phyloP scores from a whole-genome alignment of 2,888 invertebrate species.

The Pomacea canaliculata region DNA sequence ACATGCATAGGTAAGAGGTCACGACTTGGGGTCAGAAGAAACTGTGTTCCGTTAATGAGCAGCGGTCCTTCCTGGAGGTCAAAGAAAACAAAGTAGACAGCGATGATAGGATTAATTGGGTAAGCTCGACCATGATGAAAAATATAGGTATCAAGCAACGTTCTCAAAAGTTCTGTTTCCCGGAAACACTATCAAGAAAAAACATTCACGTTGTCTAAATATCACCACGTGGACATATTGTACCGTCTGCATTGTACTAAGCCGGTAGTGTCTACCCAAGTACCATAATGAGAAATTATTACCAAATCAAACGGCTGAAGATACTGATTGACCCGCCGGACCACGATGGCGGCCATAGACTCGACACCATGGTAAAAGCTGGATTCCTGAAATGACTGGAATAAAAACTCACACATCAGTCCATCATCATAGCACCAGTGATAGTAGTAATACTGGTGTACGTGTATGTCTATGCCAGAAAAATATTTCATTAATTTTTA shows the following conservation, averaged over 20 bases:
- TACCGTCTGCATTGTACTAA: no score
- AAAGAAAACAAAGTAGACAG: neutral
- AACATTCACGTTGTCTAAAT: neutral
- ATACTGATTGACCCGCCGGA: neutral
- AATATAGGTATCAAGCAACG: no score
- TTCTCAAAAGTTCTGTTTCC: no score
- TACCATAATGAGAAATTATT: neutral
- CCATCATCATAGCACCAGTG: neutral
- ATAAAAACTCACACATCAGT: neutral
- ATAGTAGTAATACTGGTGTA: neutral
- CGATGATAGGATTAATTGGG: no score
- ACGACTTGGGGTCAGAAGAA: slow-evolving; percentile 15
- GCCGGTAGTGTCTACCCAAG: neutral
- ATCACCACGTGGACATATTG: neutral
- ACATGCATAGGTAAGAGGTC: slow-evolving; percentile 5
- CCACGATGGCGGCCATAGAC: neutral
- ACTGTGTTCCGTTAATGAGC: slow-evolving; percentile 4
- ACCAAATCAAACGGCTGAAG: slow-evolving; percentile 17
- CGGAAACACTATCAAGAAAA: slow-evolving; percentile 1
- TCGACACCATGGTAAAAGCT: slow-evolving; percentile 9
- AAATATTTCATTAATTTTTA: neutral
- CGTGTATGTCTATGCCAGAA: neutral
- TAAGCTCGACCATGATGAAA: no score
- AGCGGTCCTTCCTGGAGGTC: slow-evolving; percentile 11
- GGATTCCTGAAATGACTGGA: neutral